Percentiles rank a stretch among this genome's conserved stretches.
phyloP scores from a whole-genome alignment of 2,113 vertebrate genomes.

The Varanus komodoensis region DNA sequence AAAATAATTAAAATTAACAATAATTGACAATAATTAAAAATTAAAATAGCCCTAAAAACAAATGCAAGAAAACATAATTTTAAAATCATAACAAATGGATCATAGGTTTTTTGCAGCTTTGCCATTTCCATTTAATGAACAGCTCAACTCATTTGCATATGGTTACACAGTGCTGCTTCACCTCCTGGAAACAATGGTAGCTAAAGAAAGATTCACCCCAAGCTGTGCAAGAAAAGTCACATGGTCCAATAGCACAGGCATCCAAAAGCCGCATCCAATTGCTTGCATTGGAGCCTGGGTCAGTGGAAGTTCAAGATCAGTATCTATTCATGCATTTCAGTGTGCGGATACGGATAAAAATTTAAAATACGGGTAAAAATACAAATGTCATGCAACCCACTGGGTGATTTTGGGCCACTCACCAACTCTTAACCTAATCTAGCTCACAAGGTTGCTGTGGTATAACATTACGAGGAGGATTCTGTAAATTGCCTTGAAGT shows the following conservation, averaged over 20 bases:
- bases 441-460: too few species aligned
- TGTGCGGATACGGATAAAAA: too few species aligned
- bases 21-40: too few species aligned
- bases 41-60: too few species aligned
- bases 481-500: too few species aligned
- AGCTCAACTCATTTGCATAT: background rate
- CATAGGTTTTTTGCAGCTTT: background rate
- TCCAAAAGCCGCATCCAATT: background rate
- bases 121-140: background rate
- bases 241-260: background rate
- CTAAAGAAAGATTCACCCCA: background rate
- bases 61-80: too few species aligned
- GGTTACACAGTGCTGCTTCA: background rate
- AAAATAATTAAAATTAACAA: too few species aligned
- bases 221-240: background rate
- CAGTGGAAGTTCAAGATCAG: background rate
- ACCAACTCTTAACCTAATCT: too few species aligned
- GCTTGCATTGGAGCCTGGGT: background rate
- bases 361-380: too few species aligned
- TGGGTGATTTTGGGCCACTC: too few species aligned
- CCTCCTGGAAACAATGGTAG: background rate
- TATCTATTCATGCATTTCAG: background rate
- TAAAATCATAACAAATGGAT: slow-evolving; percentile 2
- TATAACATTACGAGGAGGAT: too few species aligned
- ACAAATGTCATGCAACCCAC: too few species aligned